Percentiles rank a stretch among this genome's conserved stretches.
Conservation (phyloP, 1,140 invertebrate species). For the Choristoneura fumiferana region DNA sequence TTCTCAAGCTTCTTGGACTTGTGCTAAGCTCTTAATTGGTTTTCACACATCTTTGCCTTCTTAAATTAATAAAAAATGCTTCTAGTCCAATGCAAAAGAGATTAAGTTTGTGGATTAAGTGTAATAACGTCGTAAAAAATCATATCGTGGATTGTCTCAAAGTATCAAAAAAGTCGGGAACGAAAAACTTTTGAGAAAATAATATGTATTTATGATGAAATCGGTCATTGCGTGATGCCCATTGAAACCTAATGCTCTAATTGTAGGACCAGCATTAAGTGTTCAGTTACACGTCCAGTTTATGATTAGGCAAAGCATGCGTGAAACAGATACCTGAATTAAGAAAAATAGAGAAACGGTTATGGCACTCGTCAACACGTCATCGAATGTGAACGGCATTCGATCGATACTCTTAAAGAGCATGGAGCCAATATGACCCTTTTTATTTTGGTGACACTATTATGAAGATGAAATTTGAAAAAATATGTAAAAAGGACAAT, state of each 20-base stretch:
- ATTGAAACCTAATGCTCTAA: constrained; percentile 36
- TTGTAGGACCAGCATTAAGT: constrained; percentile 70
- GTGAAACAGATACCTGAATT: constrained; percentile 65
- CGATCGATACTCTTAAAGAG: constrained; percentile 6
- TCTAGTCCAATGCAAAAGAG: constrained; percentile 77
- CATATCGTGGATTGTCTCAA: constrained; percentile 38
- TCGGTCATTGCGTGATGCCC: constrained; percentile 42
- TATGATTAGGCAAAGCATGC: constrained; percentile 73
- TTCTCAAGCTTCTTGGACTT: constrained; percentile 38
- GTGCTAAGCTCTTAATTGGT: constrained; percentile 54
- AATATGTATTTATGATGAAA: constrained; percentile 46
- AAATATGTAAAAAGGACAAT: not conserved
- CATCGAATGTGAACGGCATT: not conserved
- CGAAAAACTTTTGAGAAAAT: constrained; percentile 43
- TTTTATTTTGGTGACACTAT: not conserved
- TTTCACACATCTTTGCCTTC: constrained; percentile 76
- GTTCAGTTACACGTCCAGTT: constrained; percentile 75
- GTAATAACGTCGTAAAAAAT: constrained; percentile 50
- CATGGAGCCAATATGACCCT: not conserved
- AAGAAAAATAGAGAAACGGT: constrained; percentile 36
- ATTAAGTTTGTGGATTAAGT: constrained; percentile 70
- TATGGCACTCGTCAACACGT: not conserved
- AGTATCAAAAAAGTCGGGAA: constrained; percentile 39
- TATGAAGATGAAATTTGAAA: not conserved
- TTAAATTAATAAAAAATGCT: constrained; percentile 69